Evolutionary conservation across 1,140 invertebrate species (phyloP), one percentile per base, ranked within the genome.

Genomic region (Cotesia typhae): DNA sequence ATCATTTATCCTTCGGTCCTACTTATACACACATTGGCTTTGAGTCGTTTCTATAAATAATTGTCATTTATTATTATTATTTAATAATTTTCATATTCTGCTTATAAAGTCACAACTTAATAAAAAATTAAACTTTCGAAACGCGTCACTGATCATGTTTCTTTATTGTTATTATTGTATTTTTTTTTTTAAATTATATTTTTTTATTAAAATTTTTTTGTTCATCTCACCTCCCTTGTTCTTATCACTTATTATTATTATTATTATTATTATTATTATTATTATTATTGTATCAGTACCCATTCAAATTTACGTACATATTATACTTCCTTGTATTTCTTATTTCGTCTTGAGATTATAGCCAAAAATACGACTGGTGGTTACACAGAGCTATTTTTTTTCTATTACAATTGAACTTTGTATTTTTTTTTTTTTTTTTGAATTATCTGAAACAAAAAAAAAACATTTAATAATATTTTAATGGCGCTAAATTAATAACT

Each of bases 311-410:
- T 47, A 53, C 17, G 59, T 36, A 59, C 38, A 63, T 67, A 52
- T 66, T 59, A 28, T 28, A 28, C 28, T 12, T 65, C 52, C 66
- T 71, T 71, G 67, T 77, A 20, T 76, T 76, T 72, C 75, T 20
- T 75, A 72, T 75, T 75, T 79, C 76, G 4, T 78, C 82, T 84
- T 82, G 83, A 86, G 85, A 86, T 85, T 85, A 83, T 83, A 83
- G 73, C 77, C 77, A 76, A 81, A 85, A 85, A 86, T 86, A 86
- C 83, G 82, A 85, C 81, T 86, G 83, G 84, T 83, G 84, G 85
- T 85, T 85, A 86, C 85, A 85, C 53, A 55, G 10, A 83, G 77
- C 81, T 81, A 78, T 83, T 82, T 83, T 82, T 82, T 82, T 79
- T 73, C 72, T 55, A 51, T 74, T 61, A 28, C 35, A 65, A 10